A percentile compares a stretch with the other conserved stretches of the same genome.
These are phyloP conservation scores for Luscinia luscinia DNA, from an alignment of 2,797 vertebrate species.

Conservation along the genomic window DNA sequence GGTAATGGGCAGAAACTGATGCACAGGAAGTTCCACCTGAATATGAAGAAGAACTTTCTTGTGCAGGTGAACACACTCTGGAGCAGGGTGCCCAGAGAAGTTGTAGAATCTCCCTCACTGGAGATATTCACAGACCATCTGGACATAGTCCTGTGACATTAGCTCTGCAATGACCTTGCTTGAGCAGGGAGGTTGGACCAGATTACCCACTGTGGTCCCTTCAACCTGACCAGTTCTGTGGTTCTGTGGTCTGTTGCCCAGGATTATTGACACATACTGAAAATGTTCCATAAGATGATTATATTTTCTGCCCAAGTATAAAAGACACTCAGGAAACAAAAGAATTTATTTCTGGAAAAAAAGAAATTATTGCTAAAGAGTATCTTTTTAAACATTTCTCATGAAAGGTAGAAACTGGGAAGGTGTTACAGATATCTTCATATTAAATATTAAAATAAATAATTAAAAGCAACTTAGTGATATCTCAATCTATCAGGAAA, in stretches of 20 bases:
- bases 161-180: not conserved
- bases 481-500: not conserved
- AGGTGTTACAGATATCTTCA: not conserved
- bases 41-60: not conserved
- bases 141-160: not conserved
- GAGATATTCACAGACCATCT: not conserved
- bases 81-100: not conserved
- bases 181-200: not conserved
- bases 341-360: not conserved
- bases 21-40: not conserved
- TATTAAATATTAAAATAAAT: not conserved
- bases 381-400: not conserved
- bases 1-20: accelerated
- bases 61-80: not conserved
- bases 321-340: not conserved
- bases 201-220: not conserved
- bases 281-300: not conserved
- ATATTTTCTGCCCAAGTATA: not conserved
- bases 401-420: not conserved
- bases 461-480: not conserved
- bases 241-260: not conserved
- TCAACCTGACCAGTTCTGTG: not conserved
- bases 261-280: not conserved
- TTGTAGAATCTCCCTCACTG: not conserved
- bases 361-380: not conserved